Conservation (phyloP, 2,888 invertebrate genomes). For the Tipula unca region DNA sequence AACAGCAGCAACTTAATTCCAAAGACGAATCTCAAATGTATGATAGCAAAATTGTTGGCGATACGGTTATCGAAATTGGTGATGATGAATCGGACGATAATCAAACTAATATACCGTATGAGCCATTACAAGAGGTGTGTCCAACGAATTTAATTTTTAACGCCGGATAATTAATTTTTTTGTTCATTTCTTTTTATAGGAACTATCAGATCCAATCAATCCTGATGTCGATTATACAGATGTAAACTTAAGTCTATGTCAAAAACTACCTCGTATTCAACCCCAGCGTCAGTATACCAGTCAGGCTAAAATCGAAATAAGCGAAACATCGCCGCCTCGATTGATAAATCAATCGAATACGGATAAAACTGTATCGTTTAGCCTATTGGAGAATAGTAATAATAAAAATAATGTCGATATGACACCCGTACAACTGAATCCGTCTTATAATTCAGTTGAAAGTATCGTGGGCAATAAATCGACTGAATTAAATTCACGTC, state of each 20-base stretch:
- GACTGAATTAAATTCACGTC: slow-evolving; percentile 20
- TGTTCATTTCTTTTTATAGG: background rate
- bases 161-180: background rate
- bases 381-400: slow-evolving; percentile 25
- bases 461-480: slow-evolving; percentile 32
- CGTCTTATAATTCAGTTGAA: slow-evolving; percentile 34
- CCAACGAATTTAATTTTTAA: background rate
- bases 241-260: slow-evolving; percentile 22
- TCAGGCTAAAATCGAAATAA: slow-evolving; percentile 28
- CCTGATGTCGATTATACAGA: background rate
- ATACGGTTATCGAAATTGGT: slow-evolving; percentile 43
- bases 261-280: slow-evolving; percentile 25
- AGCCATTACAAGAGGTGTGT: slow-evolving; percentile 24
- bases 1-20: background rate
- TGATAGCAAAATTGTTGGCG: slow-evolving; percentile 36
- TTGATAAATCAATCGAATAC: slow-evolving; percentile 28
- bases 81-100: slow-evolving; percentile 34
- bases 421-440: slow-evolving; percentile 33
- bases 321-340: slow-evolving; percentile 25
- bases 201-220: background rate
- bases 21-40: slow-evolving; percentile 22
- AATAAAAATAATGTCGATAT: slow-evolving; percentile 30
- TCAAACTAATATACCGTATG: slow-evolving; percentile 23
- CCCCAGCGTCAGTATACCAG: slow-evolving; percentile 14
- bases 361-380: slow-evolving; percentile 33